These are phyloP conservation scores for Neodiprion fabricii DNA, from an alignment of 1,140 invertebrate species.

Conservation along the genomic window DNA sequence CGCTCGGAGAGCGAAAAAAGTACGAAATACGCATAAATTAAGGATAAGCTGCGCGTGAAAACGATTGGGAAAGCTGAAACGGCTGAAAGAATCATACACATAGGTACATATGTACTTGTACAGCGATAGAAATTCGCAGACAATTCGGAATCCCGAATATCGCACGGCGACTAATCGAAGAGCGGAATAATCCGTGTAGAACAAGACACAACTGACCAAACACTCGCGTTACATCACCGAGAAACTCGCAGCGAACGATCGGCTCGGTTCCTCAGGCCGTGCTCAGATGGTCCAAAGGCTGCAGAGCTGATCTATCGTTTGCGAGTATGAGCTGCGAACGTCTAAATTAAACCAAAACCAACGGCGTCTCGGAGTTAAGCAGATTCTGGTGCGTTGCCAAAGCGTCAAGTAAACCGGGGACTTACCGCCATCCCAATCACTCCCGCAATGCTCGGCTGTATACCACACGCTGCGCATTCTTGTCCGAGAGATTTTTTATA, in stretches of 20 bases:
- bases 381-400: conserved; percentile 52
- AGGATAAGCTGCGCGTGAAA: too few relatives aligned
- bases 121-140: not conserved
- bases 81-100: too few relatives aligned
- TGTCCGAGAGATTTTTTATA: conserved; percentile 22
- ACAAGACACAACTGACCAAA: not conserved
- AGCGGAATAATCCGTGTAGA: not conserved
- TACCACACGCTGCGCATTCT: conserved; percentile 39
- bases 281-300: not conserved
- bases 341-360: conserved; percentile 53
- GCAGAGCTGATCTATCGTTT: not conserved
- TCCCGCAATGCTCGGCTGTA: conserved; percentile 37
- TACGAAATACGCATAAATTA: too few relatives aligned
- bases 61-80: too few relatives aligned
- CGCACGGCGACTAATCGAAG: not conserved
- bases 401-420: conserved; percentile 43
- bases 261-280: not conserved
- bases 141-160: not conserved
- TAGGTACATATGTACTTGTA: too few relatives aligned
- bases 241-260: not conserved
- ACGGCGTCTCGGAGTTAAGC: conserved; percentile 46
- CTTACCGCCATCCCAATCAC: conserved; percentile 46
- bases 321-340: conserved; percentile 28
- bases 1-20: too few relatives aligned
- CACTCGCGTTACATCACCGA: conserved; percentile 3